Evolutionary conservation across 2,113 vertebrate genomes (phyloP).

Genomic region (Chaetura pelagica): DNA sequence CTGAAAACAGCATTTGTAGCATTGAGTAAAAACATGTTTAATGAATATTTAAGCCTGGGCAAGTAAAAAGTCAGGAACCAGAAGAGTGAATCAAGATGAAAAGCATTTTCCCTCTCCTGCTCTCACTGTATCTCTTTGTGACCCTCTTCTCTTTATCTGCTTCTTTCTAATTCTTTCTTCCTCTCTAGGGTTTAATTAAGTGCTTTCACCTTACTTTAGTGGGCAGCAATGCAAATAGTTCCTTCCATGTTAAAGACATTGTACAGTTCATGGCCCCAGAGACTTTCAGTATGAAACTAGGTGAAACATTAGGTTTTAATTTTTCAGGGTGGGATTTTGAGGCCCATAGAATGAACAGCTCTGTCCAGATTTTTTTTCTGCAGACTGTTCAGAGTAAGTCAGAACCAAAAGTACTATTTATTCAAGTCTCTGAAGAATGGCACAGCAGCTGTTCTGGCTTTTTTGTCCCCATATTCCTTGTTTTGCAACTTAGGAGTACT

Average conservation of each 20-base stretch:
- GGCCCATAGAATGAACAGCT: not conserved
- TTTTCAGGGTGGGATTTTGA: not conserved
- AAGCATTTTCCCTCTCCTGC: not conserved
- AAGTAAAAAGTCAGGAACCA: not conserved
- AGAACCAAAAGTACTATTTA: not conserved
- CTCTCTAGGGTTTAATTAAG: not conserved
- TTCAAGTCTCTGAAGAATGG: not conserved
- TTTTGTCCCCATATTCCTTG: not conserved
- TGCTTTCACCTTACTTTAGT: not conserved
- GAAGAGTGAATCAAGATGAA: not conserved
- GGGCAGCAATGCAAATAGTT: not conserved
- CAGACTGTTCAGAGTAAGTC: not conserved
- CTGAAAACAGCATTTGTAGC: not conserved
- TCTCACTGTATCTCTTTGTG: not conserved
- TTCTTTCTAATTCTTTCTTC: not conserved
- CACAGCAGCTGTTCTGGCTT: not conserved
- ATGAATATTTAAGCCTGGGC: not conserved
- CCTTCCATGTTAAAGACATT: not conserved
- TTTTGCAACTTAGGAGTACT: not conserved
- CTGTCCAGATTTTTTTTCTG: not conserved
- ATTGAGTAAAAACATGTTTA: not conserved
- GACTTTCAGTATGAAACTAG: not conserved
- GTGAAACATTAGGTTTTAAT: not conserved
- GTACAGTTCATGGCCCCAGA: rapidly evolving
- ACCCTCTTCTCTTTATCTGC: not conserved